These are phyloP conservation scores for Heteropelma amictum DNA, from an alignment of 2,888 invertebrate genomes.

Conservation along the genomic window DNA sequence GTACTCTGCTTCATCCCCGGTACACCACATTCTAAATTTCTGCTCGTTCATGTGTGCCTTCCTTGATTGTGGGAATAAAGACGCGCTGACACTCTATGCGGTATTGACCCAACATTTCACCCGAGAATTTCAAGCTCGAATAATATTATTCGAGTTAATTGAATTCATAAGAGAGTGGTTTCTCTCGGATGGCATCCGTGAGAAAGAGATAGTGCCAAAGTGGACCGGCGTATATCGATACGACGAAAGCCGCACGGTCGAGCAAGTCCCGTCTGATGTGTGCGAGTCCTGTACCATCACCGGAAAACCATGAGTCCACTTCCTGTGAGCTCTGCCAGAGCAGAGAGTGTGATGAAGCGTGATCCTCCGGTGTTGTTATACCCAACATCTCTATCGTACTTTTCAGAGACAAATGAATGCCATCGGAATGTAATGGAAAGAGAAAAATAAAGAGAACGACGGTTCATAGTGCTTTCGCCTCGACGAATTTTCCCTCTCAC, in stretches of 20 bases:
- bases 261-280: conserved; percentile 25
- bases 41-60: neutral
- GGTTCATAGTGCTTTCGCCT: too few relatives aligned
- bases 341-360: conserved; percentile 40
- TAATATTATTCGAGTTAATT: conserved; percentile 68
- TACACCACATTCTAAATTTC: too few relatives aligned
- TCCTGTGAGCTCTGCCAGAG: conserved; percentile 19
- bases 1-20: neutral
- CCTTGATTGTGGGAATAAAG: conserved; percentile 17
- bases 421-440: neutral
- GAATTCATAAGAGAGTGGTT: conserved; percentile 63
- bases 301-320: conserved; percentile 24
- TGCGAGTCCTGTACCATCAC: conserved; percentile 12
- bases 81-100: conserved; percentile 27
- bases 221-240: conserved; percentile 41
- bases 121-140: conserved; percentile 66
- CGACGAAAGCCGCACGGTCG: conserved; percentile 21
- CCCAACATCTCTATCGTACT: neutral
- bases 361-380: conserved; percentile 2
- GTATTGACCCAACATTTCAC: conserved; percentile 64
- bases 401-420: conserved; percentile 35
- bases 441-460: neutral
- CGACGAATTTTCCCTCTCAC: too few relatives aligned
- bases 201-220: neutral
- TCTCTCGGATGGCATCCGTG: conserved; percentile 32